Conservation (phyloP, 2,888 invertebrate species). For the Drosophila siamana region DNA sequence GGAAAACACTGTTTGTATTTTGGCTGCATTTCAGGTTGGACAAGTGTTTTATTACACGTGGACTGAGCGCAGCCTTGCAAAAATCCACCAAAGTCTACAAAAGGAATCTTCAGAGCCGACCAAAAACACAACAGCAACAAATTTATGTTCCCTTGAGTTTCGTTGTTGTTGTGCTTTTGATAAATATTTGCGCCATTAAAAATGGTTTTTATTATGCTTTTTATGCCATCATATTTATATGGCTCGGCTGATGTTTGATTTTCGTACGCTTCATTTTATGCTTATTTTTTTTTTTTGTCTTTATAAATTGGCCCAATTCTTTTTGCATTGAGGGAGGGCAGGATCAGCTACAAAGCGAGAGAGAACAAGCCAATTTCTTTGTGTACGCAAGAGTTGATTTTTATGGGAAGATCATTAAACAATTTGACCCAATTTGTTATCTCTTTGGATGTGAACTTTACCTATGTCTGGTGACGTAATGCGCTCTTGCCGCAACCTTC, state of each 20-base stretch:
- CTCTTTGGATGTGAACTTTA: conserved; percentile 11
- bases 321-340: conserved; percentile 59
- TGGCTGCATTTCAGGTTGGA: conserved; percentile 37
- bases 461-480: conserved; percentile 27
- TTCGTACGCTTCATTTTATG: conserved; percentile 20
- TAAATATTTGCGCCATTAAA: conserved; percentile 51
- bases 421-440: conserved; percentile 56
- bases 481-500: conserved; percentile 19
- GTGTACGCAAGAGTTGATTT: conserved; percentile 36
- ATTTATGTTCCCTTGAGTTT: conserved; percentile 26
- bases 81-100: conserved; percentile 23
- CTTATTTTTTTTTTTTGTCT: no score
- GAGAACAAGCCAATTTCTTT: conserved; percentile 53
- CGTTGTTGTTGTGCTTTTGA: conserved; percentile 32
- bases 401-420: conserved; percentile 42
- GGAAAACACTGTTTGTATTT: conserved; percentile 37
- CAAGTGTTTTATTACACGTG: conserved; percentile 42
- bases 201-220: conserved; percentile 29
- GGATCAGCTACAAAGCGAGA: conserved; percentile 20
- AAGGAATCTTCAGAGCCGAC: conserved; percentile 43
- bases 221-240: conserved; percentile 38
- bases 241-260: conserved; percentile 11
- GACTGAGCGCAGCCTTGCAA: conserved; percentile 46
- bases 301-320: conserved; percentile 36
- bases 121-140: conserved; percentile 6